A percentile compares a stretch with the other conserved stretches of the same genome.
These are phyloP conservation scores for Lepidotrigona ventralis DNA, from an alignment of 1,140 invertebrate genomes.

Conservation along the genomic window DNA sequence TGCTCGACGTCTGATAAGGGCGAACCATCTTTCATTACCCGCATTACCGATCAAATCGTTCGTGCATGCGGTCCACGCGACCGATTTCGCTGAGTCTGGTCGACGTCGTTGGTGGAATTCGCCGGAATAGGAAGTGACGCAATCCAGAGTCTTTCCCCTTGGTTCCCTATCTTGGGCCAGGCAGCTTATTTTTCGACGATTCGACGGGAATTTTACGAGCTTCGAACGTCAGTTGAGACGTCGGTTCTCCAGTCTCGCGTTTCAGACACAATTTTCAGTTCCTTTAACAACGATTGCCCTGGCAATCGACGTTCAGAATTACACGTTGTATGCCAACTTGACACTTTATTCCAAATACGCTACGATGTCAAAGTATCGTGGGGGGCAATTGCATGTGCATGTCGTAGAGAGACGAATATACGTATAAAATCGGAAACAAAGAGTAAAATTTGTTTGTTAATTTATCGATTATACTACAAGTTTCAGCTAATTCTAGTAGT, in stretches of 20 bases:
- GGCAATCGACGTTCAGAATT: too few relatives aligned
- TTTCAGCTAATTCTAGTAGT: too few relatives aligned
- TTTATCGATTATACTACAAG: too few relatives aligned
- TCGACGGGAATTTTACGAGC: constrained; percentile 31
- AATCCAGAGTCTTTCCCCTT: constrained; percentile 4
- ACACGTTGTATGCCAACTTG: too few relatives aligned
- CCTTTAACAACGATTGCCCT: too few relatives aligned
- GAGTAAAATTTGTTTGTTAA: too few relatives aligned
- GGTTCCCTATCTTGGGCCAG: neutral
- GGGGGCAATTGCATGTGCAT: too few relatives aligned
- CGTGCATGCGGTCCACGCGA: constrained; percentile 43
- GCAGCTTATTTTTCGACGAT: constrained; percentile 25
- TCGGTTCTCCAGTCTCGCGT: neutral
- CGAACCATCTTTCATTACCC: constrained; percentile 34
- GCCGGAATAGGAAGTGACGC: constrained; percentile 38
- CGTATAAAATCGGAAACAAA: too few relatives aligned
- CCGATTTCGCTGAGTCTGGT: constrained; percentile 60
- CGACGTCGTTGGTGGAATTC: constrained; percentile 45
- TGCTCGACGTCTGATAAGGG: constrained; percentile 36
- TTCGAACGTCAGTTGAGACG: neutral
- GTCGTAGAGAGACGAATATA: too few relatives aligned
- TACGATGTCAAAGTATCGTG: too few relatives aligned
- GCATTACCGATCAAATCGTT: constrained; percentile 44
- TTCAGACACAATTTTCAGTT: too few relatives aligned
- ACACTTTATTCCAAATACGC: too few relatives aligned